Percentiles rank a stretch among this genome's conserved stretches.
These are phyloP conservation scores for Cheiracanthium punctorium DNA, from an alignment of 2,888 invertebrate genomes.

Conservation along the genomic window DNA sequence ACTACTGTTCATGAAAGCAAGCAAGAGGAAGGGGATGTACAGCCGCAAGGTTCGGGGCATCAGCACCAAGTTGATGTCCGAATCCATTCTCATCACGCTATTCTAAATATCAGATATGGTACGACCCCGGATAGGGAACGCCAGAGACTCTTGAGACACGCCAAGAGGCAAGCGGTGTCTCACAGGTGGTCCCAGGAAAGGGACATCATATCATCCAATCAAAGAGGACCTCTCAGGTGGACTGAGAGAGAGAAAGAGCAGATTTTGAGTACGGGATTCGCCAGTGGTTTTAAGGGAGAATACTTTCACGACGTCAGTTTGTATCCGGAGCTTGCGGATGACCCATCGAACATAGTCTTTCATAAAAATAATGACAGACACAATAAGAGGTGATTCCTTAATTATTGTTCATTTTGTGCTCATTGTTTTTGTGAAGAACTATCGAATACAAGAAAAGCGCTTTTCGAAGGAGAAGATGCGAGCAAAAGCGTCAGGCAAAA, in stretches of 20 bases:
- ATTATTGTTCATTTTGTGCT: background rate
- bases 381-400: slow-evolving; percentile 58
- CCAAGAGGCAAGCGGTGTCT: slow-evolving; percentile 92
- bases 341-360: slow-evolving; percentile 94
- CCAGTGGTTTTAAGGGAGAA: slow-evolving; percentile 92
- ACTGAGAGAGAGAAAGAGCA: slow-evolving; percentile 95
- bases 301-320: slow-evolving; percentile 92
- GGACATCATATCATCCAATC: slow-evolving; percentile 80
- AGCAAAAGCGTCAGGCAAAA: background rate
- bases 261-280: slow-evolving; percentile 88
- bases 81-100: slow-evolving; percentile 91
- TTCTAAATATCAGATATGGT: slow-evolving; percentile 94
- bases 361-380: slow-evolving; percentile 59
- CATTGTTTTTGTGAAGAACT: background rate
- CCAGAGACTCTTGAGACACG: slow-evolving; percentile 90
- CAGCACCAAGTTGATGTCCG: slow-evolving; percentile 81
- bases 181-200: slow-evolving; percentile 95
- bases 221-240: slow-evolving; percentile 83
- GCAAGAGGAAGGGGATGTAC: slow-evolving; percentile 75
- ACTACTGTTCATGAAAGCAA: slow-evolving; percentile 83
- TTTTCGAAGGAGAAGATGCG: background rate
- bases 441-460: too few species aligned
- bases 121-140: slow-evolving; percentile 91
- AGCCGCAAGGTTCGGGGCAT: slow-evolving; percentile 65
- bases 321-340: slow-evolving; percentile 94